These are phyloP conservation scores for Todiramphus chloris DNA, from an alignment of 2,113 vertebrate genomes.

Conservation along the genomic window DNA sequence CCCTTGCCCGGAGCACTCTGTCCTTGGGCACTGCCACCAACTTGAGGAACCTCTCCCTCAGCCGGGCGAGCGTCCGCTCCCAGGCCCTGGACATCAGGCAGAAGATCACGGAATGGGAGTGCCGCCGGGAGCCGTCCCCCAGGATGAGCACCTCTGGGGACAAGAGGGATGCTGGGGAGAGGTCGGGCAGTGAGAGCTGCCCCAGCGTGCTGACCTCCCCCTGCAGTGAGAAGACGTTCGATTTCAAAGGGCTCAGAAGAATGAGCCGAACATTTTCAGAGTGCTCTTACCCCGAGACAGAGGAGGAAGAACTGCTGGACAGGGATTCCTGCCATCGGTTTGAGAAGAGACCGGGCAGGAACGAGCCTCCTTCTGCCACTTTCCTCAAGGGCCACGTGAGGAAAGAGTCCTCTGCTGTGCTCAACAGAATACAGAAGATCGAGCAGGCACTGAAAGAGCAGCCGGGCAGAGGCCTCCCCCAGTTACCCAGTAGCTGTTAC, in stretches of 20 bases:
- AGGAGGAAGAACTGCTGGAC: slow-evolving; percentile 90
- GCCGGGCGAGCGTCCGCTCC: slow-evolving; percentile 74
- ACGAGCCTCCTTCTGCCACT: slow-evolving; percentile 73
- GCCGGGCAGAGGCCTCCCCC: slow-evolving; percentile 86
- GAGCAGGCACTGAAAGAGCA: slow-evolving; percentile 95
- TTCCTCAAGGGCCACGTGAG: slow-evolving; percentile 82
- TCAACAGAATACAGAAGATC: slow-evolving; percentile 97
- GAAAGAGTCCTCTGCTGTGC: slow-evolving; percentile 92
- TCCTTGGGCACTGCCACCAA: slow-evolving; percentile 78
- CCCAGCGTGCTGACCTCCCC: slow-evolving; percentile 90
- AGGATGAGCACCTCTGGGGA: slow-evolving; percentile 87
- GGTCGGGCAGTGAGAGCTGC: slow-evolving; percentile 87
- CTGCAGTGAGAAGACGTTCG: slow-evolving; percentile 92
- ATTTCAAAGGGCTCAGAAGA: slow-evolving; percentile 92
- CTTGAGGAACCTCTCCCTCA: slow-evolving; percentile 79
- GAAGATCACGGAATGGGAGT: slow-evolving; percentile 98
- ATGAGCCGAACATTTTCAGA: slow-evolving; percentile 97
- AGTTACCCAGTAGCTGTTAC: slow-evolving; percentile 95
- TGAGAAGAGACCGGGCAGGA: slow-evolving; percentile 84
- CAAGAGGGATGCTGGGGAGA: slow-evolving; percentile 84
- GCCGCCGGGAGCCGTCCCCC: slow-evolving; percentile 82
- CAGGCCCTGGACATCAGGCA: slow-evolving; percentile 86
- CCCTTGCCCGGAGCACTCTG: slow-evolving; percentile 81
- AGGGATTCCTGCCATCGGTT: slow-evolving; percentile 83
- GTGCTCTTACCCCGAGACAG: slow-evolving; percentile 92